phyloP scores from a whole-genome alignment of 2,113 vertebrate species.

The Phylloscopus whistleri region DNA sequence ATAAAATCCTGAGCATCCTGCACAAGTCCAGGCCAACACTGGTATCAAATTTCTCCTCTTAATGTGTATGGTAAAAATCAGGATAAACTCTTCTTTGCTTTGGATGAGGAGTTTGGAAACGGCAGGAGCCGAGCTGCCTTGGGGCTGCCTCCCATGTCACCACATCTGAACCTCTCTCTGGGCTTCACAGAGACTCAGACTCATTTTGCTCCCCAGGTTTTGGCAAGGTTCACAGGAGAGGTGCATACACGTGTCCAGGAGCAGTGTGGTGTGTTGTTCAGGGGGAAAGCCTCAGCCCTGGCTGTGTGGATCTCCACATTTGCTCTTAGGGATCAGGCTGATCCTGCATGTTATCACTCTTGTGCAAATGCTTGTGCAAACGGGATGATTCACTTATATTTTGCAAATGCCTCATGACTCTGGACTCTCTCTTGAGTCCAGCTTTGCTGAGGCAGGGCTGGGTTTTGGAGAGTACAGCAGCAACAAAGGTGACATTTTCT shows the following conservation, averaged over 20 bases:
- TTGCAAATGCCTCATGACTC: neutral
- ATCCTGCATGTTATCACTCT: neutral
- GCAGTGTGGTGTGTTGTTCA: neutral
- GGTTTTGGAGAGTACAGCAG: neutral
- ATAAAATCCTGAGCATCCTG: neutral
- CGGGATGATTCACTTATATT: neutral
- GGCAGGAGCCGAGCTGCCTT: neutral
- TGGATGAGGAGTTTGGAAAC: neutral
- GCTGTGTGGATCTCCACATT: neutral
- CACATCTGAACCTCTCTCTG: neutral
- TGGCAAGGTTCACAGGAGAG: neutral
- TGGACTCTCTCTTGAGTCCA: neutral
- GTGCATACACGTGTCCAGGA: neutral
- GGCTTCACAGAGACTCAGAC: neutral
- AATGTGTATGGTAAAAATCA: neutral
- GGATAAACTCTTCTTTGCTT: neutral
- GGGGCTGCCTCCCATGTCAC: neutral
- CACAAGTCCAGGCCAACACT: neutral
- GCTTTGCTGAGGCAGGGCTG: neutral
- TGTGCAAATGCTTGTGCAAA: constrained; percentile 20
- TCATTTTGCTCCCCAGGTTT: neutral
- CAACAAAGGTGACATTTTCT: neutral
- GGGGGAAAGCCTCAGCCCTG: neutral
- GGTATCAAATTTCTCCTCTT: neutral
- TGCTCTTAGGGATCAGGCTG: neutral